A percentile compares a stretch with the other conserved stretches of the same genome.
Evolutionary conservation across 2,113 vertebrate genomes (phyloP).

Genomic region (Prionailurus bengalensis): DNA sequence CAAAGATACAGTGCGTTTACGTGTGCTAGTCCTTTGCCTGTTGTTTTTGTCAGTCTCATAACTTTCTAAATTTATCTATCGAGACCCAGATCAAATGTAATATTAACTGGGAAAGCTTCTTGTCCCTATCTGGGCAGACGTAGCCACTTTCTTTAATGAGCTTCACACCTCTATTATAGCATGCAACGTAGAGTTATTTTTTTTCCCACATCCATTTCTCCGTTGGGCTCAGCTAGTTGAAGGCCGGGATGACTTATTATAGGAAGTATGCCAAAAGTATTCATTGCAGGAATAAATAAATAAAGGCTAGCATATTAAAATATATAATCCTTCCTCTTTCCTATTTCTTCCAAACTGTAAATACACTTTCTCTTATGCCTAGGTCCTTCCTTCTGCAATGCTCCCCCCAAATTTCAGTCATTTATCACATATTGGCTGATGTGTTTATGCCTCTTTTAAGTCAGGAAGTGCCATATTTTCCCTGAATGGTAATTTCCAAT

Average conservation of each 20-base stretch:
- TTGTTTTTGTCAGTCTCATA: background rate
- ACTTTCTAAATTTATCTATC: slow-evolving; percentile 15
- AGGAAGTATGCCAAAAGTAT: background rate
- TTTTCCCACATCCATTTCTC: background rate
- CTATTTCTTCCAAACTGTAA: background rate
- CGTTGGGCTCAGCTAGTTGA: background rate
- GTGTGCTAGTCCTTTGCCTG: background rate
- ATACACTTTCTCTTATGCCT: background rate
- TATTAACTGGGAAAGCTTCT: slow-evolving; percentile 6
- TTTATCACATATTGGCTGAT: background rate
- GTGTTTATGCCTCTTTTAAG: background rate
- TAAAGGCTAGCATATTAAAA: background rate
- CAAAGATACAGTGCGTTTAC: background rate
- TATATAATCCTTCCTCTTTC: background rate
- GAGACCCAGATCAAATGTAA: background rate
- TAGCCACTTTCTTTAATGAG: background rate
- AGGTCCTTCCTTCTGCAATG: background rate
- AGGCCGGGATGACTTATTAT: background rate
- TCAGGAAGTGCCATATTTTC: background rate
- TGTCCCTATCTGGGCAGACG: background rate
- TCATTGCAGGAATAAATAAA: background rate
- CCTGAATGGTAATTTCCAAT: background rate
- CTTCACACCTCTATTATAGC: background rate
- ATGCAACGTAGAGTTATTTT: background rate
- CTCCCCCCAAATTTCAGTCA: background rate